A percentile compares a stretch with the other conserved stretches of the same genome.
phyloP scores from a whole-genome alignment of 2,888 invertebrate species.

The Cynaeus angustus region DNA sequence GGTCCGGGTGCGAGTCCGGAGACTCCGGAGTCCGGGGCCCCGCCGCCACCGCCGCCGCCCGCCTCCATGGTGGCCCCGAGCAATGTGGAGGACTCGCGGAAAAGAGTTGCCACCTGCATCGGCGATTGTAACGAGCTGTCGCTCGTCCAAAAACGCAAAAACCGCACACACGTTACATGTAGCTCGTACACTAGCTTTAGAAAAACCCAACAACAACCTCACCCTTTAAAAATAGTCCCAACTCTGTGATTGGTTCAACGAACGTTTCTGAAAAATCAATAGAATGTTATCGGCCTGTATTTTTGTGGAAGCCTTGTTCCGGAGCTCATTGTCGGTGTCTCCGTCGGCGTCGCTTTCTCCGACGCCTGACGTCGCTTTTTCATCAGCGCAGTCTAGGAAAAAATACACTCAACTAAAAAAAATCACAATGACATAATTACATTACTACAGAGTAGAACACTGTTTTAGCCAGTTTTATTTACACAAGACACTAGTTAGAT shows the following conservation, averaged over 20 bases:
- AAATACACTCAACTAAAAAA: conserved; percentile 61
- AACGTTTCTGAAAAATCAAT: conserved; percentile 80
- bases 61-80: conserved; percentile 78
- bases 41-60: conserved; percentile 72
- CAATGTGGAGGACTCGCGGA: conserved; percentile 80
- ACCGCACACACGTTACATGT: conserved; percentile 61
- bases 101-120: conserved; percentile 82
- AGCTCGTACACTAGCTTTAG: conserved; percentile 66
- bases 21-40: conserved; percentile 63
- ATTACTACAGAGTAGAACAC: conserved; percentile 10
- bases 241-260: conserved; percentile 73
- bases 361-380: conserved; percentile 68
- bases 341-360: conserved; percentile 70
- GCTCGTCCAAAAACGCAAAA: conserved; percentile 61
- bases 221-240: conserved; percentile 74
- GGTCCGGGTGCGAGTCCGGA: conserved; percentile 65
- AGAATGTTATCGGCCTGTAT: conserved; percentile 75
- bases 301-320: conserved; percentile 70
- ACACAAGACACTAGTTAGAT: background rate
- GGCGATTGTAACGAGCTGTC: conserved; percentile 66
- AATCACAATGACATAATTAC: conserved; percentile 45
- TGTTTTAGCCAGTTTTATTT: background rate
- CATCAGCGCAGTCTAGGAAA: conserved; percentile 68
- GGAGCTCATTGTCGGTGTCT: conserved; percentile 69
- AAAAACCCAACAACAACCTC: conserved; percentile 73